A percentile compares a stretch with the other conserved stretches of the same genome.
Evolutionary conservation across 2,888 invertebrate species (phyloP).

Genomic region (Aplocera efformata): DNA sequence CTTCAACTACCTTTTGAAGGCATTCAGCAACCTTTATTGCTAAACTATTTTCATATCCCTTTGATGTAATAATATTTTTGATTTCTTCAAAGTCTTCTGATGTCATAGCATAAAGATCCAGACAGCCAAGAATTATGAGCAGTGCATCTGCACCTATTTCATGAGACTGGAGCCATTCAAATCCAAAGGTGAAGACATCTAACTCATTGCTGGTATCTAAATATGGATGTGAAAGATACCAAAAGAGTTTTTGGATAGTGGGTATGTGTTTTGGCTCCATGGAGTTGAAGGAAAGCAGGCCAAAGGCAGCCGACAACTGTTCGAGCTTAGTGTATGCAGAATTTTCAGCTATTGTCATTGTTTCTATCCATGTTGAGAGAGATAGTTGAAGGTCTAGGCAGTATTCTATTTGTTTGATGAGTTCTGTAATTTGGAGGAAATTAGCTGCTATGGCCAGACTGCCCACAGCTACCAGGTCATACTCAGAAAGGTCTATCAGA

Average conservation of each 20-base stretch:
- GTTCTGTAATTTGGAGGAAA: conserved; percentile 64
- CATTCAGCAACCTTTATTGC: conserved; percentile 53
- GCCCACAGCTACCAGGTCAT: conserved; percentile 42
- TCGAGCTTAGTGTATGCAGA: conserved; percentile 48
- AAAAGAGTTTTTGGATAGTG: conserved; percentile 51
- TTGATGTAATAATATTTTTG: conserved; percentile 31
- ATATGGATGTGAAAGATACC: conserved; percentile 68
- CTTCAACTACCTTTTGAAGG: conserved; percentile 37
- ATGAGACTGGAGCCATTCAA: conserved; percentile 50
- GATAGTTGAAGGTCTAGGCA: conserved; percentile 50
- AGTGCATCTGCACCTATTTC: conserved; percentile 55
- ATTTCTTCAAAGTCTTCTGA: conserved; percentile 46
- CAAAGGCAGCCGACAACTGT: conserved; percentile 47
- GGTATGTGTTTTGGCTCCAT: conserved; percentile 55
- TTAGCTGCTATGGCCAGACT: conserved; percentile 59
- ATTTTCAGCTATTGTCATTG: conserved; percentile 54
- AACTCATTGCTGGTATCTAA: conserved; percentile 52
- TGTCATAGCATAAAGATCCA: conserved; percentile 51
- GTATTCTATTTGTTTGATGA: conserved; percentile 61
- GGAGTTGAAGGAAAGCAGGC: conserved; percentile 52
- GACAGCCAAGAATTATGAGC: conserved; percentile 54
- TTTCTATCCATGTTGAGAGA: conserved; percentile 55
- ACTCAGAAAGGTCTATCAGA: conserved; percentile 54
- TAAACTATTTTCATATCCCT: conserved; percentile 45
- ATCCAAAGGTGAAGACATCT: conserved; percentile 62